Evolutionary conservation across 2,888 invertebrate species (phyloP).

Genomic region (Beris chalybata): DNA sequence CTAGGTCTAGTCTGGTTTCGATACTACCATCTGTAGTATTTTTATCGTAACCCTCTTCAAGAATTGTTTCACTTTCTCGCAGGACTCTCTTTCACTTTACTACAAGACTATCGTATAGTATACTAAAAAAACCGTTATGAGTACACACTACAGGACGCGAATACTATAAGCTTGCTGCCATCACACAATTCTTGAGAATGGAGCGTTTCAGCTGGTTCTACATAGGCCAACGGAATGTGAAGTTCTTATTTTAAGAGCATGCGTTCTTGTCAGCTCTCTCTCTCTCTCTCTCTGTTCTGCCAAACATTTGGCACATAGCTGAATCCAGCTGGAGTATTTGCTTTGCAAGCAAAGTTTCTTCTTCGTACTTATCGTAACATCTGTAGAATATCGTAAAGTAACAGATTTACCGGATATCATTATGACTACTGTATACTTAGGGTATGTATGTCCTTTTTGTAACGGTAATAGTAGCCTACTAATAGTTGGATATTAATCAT

Average conservation of each 20-base stretch:
- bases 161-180: conserved; percentile 16
- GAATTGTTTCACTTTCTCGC: conserved; percentile 29
- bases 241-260: background rate
- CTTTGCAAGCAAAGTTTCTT: background rate
- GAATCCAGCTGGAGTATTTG: conserved; percentile 11
- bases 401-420: conserved; percentile 21
- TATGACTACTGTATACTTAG: conserved; percentile 7
- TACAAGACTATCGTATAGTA: background rate
- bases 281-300: too few species aligned
- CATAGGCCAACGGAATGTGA: background rate
- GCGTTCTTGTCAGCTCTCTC: conserved; percentile 2
- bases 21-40: conserved; percentile 23
- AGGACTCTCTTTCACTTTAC: conserved; percentile 30
- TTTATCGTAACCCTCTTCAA: conserved; percentile 27
- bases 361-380: conserved; percentile 11
- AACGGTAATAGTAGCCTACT: conserved; percentile 27
- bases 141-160: conserved; percentile 15
- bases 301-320: conserved; percentile 15
- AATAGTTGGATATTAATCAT: conserved; percentile 30
- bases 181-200: conserved; percentile 11
- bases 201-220: conserved; percentile 7
- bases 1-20: conserved; percentile 21
- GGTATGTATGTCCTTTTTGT: conserved; percentile 20
- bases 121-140: background rate
- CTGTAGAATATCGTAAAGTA: conserved; percentile 16